These are phyloP conservation scores for Hydroisotoma schaefferi DNA, from an alignment of 2,888 invertebrate genomes.

Conservation along the genomic window DNA sequence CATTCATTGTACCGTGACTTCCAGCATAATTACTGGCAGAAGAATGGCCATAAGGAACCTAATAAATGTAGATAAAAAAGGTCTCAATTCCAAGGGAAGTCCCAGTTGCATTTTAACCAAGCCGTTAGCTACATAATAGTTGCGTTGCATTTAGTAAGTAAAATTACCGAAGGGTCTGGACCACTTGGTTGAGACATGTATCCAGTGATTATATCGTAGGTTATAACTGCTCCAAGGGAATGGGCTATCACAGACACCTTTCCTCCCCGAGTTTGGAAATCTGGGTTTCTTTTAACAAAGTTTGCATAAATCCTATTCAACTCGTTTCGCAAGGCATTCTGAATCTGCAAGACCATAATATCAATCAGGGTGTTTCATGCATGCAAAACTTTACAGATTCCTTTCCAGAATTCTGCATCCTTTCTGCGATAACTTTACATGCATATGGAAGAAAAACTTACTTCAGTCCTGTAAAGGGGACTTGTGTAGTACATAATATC, in stretches of 20 bases:
- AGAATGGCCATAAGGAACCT: too few species aligned
- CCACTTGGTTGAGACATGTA: slow-evolving; percentile 25
- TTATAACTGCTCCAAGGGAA: slow-evolving; percentile 56
- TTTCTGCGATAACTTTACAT: too few species aligned
- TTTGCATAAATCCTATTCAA: slow-evolving; percentile 63
- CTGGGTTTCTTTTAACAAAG: slow-evolving; percentile 64
- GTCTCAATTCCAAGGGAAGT: too few species aligned
- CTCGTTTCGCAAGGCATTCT: slow-evolving; percentile 61
- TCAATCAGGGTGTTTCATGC: too few species aligned
- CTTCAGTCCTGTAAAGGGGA: slow-evolving; percentile 65
- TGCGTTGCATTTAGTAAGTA: too few species aligned
- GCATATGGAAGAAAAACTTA: slow-evolving; percentile 47
- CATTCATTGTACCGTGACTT: too few species aligned
- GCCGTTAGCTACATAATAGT: too few species aligned
- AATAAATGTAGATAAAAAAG: too few species aligned
- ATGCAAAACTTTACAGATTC: too few species aligned
- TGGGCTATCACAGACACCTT: slow-evolving; percentile 60
- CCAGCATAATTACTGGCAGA: too few species aligned
- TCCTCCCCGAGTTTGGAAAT: slow-evolving; percentile 59
- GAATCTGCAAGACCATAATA: slow-evolving; percentile 54
- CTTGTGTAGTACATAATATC: slow-evolving; percentile 71
- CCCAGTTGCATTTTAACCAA: too few species aligned
- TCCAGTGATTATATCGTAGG: slow-evolving; percentile 66
- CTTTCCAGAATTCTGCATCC: too few species aligned
- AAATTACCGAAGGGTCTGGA: not conserved